These are phyloP conservation scores for Nomada ruficornis DNA, from an alignment of 2,888 invertebrate species.

Conservation along the genomic window DNA sequence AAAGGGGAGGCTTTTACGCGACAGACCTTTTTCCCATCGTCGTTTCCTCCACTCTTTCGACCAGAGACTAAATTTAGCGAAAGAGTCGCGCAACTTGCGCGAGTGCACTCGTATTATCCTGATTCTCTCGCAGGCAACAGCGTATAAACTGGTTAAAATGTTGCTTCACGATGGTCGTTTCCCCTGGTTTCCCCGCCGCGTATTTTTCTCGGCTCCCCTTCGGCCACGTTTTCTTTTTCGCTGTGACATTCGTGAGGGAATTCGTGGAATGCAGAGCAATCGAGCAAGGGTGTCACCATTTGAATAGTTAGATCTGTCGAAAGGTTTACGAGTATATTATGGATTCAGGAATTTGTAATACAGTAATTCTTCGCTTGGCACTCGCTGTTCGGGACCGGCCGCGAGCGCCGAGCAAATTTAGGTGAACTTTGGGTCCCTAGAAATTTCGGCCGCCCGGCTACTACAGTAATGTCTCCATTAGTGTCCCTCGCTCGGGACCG, in stretches of 20 bases:
- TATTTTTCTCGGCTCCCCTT: not conserved
- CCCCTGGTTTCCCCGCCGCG: not conserved
- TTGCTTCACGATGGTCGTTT: conserved; percentile 60
- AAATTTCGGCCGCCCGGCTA: no score
- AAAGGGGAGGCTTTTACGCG: conserved; percentile 52
- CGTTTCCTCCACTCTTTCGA: conserved; percentile 58
- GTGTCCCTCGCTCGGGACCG: no score
- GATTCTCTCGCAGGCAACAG: conserved; percentile 47
- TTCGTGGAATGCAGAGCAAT: no score
- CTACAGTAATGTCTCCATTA: no score
- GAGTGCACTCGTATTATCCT: conserved; percentile 60
- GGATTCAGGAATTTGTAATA: no score
- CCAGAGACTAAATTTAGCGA: conserved; percentile 74
- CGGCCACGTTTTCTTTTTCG: not conserved
- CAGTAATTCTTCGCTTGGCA: no score
- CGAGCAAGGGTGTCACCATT: no score
- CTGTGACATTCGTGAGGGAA: not conserved
- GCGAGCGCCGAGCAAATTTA: no score
- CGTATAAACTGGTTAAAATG: conserved; percentile 64
- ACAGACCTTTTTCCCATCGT: conserved; percentile 41
- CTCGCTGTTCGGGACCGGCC: no score
- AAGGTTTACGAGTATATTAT: no score
- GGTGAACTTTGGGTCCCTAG: no score
- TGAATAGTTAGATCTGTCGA: no score
- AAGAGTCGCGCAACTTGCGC: conserved; percentile 62